Evolutionary conservation across 2,113 vertebrate genomes (phyloP), one percentile per base, ranked within the genome.

Genomic region (Vireo altiloquus): DNA sequence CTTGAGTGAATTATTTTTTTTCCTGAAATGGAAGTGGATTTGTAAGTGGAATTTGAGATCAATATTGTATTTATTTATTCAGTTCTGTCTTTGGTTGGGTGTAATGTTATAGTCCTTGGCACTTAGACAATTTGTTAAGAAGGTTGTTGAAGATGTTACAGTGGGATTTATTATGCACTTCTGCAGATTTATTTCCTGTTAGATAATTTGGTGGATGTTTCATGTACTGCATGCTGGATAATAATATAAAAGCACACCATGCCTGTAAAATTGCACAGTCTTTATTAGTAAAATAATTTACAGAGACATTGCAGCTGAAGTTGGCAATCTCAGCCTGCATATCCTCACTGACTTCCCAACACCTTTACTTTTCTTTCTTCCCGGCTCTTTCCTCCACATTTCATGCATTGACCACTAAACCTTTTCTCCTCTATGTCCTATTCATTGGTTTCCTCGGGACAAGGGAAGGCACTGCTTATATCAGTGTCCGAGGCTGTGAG

Each of bases 101-200:
- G 37, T 69, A 91, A 76, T 89, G 28, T 70, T 87, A 57, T 2
- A 82, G 74, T 82, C 42, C 50, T 89, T 82, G 74, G 54, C 42
- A 82, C 27, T 39, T 57, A 63, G 33, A 81, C n/a, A 25, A 79
- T 92, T 94, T 92, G 44, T 95, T 87, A 80, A 77, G 74, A 79
- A 72, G 54, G 40, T 39, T 84, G 30, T 64, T 94, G 80, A 89
- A 90, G 40, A 64, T 42, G 56, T 71, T 84, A 64, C 65, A 79
- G 60, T 56, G 44, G 49, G 53, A 96, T 96, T 95, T 94, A 92
- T 94, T 82, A 89, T 56, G 20, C 65, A 71, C 31, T 95, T 95
- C 50, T 89, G 47, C 40, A 78, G 82, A 92, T 95, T 94, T 95
- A 92, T 94, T 89, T 94, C 50, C 83, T 84, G 42, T 87, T 92